These are phyloP conservation scores for Epinephelus moara DNA, from an alignment of 2,113 vertebrate species.

Conservation along the genomic window DNA sequence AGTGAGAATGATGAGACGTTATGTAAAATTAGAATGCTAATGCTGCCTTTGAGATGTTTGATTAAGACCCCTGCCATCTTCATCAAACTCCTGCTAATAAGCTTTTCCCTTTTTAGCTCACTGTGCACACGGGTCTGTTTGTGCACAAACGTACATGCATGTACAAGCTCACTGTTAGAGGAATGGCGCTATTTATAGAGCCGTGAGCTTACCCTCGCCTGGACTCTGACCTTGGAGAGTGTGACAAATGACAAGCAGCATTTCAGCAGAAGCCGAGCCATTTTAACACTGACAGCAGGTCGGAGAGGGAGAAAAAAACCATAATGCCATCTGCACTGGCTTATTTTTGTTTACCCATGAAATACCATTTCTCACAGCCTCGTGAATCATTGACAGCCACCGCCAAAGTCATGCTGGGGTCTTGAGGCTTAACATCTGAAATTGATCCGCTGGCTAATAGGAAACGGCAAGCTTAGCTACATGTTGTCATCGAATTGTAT, in stretches of 20 bases:
- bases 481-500: conserved; percentile 60
- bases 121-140: background rate
- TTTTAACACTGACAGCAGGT: conserved; percentile 62
- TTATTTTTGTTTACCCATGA: conserved; percentile 69
- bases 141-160: background rate
- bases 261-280: conserved; percentile 48
- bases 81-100: conserved; percentile 61
- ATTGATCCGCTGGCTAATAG: conserved; percentile 57
- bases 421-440: conserved; percentile 47
- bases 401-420: conserved; percentile 28
- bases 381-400: conserved; percentile 45
- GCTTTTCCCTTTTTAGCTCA: background rate
- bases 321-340: conserved; percentile 45
- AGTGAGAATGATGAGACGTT: background rate
- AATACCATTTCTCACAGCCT: conserved; percentile 51
- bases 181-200: conserved; percentile 65
- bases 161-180: conserved; percentile 1
- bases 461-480: conserved; percentile 54
- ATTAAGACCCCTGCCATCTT: conserved; percentile 56
- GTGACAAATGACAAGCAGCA: conserved; percentile 67
- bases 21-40: conserved; percentile 46
- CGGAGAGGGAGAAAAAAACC: background rate
- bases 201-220: conserved; percentile 50
- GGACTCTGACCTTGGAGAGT: conserved; percentile 73
- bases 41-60: conserved; percentile 47